Evolutionary conservation across 1,140 invertebrate genomes (phyloP).

Genomic region (Centruroides sculpturatus): DNA sequence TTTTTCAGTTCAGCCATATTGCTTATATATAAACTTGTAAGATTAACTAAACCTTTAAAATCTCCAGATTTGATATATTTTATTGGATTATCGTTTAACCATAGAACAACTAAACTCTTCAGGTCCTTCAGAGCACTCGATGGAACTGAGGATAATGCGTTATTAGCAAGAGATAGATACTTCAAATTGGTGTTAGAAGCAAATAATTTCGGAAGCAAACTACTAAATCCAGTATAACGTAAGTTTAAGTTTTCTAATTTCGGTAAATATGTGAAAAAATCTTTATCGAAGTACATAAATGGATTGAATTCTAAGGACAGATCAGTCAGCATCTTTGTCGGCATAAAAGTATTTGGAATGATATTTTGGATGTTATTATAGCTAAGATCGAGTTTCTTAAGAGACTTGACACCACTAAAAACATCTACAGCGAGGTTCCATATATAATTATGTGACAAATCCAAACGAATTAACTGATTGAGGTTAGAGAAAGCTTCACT

Average conservation of each 20-base stretch:
- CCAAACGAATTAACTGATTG: not conserved
- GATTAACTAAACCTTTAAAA: constrained; percentile 4
- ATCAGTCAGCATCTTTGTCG: not conserved
- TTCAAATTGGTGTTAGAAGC: constrained; percentile 9
- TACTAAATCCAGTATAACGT: not conserved
- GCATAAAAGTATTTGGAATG: not conserved
- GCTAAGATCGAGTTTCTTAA: constrained; percentile 8
- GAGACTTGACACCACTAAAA: not conserved
- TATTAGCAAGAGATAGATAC: constrained; percentile 11
- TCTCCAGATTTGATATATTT: constrained; percentile 3
- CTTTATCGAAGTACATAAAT: constrained; percentile 3
- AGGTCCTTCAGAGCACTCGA: constrained; percentile 5
- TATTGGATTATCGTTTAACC: constrained; percentile 16
- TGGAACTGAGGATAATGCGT: constrained; percentile 9
- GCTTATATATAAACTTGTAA: constrained; percentile 8
- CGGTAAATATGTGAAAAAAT: constrained; percentile 4
- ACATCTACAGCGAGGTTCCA: constrained; percentile 2
- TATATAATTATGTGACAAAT: constrained; percentile 6
- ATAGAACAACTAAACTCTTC: constrained; percentile 1
- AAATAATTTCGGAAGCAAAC: constrained; percentile 9
- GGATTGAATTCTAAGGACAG: constrained; percentile 12
- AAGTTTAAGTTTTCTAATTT: constrained; percentile 11
- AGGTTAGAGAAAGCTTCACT: not conserved
- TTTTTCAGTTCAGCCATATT: constrained; percentile 11
- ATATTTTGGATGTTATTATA: constrained; percentile 10